phyloP scores from a whole-genome alignment of 2,113 vertebrate species.

The Oncorhynchus tshawytscha region DNA sequence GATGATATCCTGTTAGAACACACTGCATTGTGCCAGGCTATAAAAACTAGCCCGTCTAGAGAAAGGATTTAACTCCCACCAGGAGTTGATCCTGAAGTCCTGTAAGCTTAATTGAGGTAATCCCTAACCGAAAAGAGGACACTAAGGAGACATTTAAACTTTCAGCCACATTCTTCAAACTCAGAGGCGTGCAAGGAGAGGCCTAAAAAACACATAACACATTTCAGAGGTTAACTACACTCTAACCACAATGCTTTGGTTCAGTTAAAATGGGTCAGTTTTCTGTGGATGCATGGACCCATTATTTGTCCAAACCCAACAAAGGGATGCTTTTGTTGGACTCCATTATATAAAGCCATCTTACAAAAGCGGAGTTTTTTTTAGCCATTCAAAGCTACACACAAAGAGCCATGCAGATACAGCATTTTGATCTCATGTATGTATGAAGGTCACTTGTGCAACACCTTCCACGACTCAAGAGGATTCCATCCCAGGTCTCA shows the following conservation, averaged over 20 bases:
- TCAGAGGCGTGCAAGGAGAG: background rate
- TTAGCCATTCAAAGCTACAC: too few relatives aligned
- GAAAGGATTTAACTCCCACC: slow-evolving; percentile 62
- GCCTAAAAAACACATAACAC: background rate
- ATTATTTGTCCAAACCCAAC: too few relatives aligned
- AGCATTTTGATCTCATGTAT: too few relatives aligned
- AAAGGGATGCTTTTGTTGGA: too few relatives aligned
- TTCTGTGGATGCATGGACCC: too few relatives aligned
- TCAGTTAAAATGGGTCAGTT: too few relatives aligned
- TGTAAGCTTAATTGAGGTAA: slow-evolving; percentile 71
- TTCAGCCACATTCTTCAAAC: background rate
- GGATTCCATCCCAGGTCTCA: too few relatives aligned
- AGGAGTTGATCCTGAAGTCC: slow-evolving; percentile 60
- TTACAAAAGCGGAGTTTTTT: too few relatives aligned
- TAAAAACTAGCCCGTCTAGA: slow-evolving; percentile 53
- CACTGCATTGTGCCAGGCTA: slow-evolving; percentile 44
- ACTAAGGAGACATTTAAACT: background rate
- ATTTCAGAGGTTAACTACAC: background rate
- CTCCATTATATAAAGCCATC: too few relatives aligned
- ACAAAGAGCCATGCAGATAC: too few relatives aligned
- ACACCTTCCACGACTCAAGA: too few relatives aligned
- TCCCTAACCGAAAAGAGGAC: slow-evolving; percentile 49
- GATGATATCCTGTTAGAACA: slow-evolving; percentile 55
- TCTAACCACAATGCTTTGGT: background rate
- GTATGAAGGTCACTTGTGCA: too few relatives aligned